phyloP scores from a whole-genome alignment of 2,797 vertebrate species.

The Rhinichthys osculus region DNA sequence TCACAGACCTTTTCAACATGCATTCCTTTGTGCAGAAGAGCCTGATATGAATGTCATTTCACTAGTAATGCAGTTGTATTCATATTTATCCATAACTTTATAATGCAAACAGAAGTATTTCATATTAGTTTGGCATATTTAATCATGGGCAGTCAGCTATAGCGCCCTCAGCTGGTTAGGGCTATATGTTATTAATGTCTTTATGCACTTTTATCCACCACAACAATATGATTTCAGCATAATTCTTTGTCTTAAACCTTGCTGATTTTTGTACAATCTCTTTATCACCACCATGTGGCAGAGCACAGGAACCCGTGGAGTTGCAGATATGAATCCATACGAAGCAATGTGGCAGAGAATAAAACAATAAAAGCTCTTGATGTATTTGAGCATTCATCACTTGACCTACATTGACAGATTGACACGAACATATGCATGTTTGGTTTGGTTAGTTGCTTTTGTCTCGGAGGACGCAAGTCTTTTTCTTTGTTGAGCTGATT shows the following conservation, averaged over 20 bases:
- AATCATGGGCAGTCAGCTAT: neutral
- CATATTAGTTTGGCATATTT: neutral
- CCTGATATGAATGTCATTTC: neutral
- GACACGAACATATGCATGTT: neutral
- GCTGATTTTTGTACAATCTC: slow-evolving; percentile 4
- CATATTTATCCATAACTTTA: neutral
- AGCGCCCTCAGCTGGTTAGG: neutral
- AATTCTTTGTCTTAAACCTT: slow-evolving; percentile 12
- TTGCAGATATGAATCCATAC: slow-evolving; percentile 24
- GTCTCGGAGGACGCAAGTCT: neutral
- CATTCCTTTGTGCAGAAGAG: neutral
- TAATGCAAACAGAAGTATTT: neutral
- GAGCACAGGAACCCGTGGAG: neutral
- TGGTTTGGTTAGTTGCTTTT: neutral
- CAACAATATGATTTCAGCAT: neutral
- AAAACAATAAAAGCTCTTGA: neutral
- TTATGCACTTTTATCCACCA: neutral
- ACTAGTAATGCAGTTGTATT: neutral
- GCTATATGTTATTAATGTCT: neutral
- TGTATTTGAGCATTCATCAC: neutral
- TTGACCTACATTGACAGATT: neutral
- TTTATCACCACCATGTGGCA: slow-evolving; percentile 49
- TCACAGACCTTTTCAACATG: neutral
- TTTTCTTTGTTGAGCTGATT: slow-evolving; percentile 15
- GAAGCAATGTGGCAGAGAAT: neutral